A percentile compares a stretch with the other conserved stretches of the same genome.
Evolutionary conservation across 2,113 vertebrate species (phyloP).

Genomic region (Phasianus colchicus): DNA sequence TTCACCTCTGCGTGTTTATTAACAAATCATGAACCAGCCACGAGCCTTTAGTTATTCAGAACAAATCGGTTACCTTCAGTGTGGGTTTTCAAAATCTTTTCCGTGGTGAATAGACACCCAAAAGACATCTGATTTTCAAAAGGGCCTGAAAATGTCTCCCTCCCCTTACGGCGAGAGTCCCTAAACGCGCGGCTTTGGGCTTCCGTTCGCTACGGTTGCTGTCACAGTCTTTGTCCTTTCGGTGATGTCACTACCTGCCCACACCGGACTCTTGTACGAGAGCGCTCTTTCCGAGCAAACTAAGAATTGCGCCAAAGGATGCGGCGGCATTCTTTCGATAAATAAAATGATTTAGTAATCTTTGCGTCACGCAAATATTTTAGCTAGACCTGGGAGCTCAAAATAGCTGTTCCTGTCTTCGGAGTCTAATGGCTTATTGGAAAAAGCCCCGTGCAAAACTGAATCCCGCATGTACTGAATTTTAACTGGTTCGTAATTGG

Average conservation of each 20-base stretch:
- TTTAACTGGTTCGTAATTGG: not conserved
- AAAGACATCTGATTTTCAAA: not conserved
- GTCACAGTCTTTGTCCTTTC: not conserved
- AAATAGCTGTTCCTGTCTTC: not conserved
- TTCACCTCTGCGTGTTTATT: conserved; percentile 57
- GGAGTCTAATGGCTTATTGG: not conserved
- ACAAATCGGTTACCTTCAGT: not conserved
- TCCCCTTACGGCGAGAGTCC: not conserved
- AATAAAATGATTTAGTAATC: not conserved
- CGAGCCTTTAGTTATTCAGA: conserved; percentile 11
- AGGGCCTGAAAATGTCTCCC: not conserved
- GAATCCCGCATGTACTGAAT: not conserved
- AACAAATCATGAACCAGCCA: conserved; percentile 55
- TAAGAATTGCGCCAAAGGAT: not conserved
- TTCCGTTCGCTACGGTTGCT: not conserved
- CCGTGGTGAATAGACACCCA: not conserved
- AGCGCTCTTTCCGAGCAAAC: not conserved
- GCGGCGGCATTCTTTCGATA: not conserved
- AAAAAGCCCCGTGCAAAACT: not conserved
- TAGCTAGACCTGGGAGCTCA: not conserved
- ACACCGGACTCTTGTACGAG: not conserved
- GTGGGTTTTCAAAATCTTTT: not conserved
- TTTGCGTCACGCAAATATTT: not conserved
- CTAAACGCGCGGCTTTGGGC: not conserved
- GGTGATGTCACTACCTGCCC: not conserved